Evolutionary conservation across 2,888 invertebrate species (phyloP).

Genomic region (Drosophila yooni): DNA sequence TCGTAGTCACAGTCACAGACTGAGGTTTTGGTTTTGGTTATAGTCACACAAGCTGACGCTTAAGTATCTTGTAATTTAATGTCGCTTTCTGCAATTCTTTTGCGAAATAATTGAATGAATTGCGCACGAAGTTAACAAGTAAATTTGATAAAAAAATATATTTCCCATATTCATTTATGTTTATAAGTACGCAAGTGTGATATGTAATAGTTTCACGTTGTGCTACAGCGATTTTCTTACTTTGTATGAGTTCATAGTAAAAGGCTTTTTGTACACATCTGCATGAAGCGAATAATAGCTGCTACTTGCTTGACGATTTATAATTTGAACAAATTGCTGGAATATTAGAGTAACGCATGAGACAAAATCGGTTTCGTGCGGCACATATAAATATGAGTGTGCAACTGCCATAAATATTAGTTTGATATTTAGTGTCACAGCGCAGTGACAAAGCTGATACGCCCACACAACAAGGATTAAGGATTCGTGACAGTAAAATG

Average conservation of each 20-base stretch:
- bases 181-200: slow-evolving; percentile 30
- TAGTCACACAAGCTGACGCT: slow-evolving; percentile 22
- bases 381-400: slow-evolving; percentile 58
- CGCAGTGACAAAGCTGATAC: slow-evolving; percentile 8
- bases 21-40: slow-evolving; percentile 24
- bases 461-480: slow-evolving; percentile 14
- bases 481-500: slow-evolving; percentile 42
- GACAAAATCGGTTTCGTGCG: slow-evolving; percentile 31
- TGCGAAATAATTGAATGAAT: slow-evolving; percentile 76
- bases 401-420: slow-evolving; percentile 51
- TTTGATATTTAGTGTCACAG: slow-evolving; percentile 40
- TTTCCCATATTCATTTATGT: slow-evolving; percentile 13
- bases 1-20: slow-evolving; percentile 14
- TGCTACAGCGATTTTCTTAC: slow-evolving; percentile 70
- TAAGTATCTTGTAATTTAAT: slow-evolving; percentile 49
- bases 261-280: slow-evolving; percentile 9
- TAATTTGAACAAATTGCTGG: slow-evolving; percentile 73
- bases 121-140: slow-evolving; percentile 45
- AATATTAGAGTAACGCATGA: slow-evolving; percentile 51
- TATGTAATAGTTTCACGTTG: slow-evolving; percentile 54
- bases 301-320: slow-evolving; percentile 63
- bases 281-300: slow-evolving; percentile 55
- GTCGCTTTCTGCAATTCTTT: slow-evolving; percentile 65
- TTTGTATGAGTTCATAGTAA: slow-evolving; percentile 22
- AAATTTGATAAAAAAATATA: slow-evolving; percentile 5